Evolutionary conservation across 2,113 vertebrate genomes (phyloP).

Genomic region (Regulus satrapa): DNA sequence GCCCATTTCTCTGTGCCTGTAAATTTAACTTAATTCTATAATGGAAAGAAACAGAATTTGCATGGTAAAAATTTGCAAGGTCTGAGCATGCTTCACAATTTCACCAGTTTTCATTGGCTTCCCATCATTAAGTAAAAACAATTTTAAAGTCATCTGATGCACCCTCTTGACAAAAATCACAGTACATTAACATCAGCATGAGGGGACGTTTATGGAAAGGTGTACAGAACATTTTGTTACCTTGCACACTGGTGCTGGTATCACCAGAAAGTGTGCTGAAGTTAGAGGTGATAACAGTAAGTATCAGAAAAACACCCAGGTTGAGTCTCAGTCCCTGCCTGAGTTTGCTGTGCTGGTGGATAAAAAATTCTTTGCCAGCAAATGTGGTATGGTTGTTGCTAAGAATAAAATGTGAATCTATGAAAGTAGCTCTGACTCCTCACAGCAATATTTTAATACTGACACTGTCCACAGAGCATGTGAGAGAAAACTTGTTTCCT

Average conservation of each 20-base stretch:
- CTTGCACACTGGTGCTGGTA: neutral
- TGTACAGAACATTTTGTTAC: neutral
- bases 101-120: neutral
- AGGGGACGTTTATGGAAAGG: neutral
- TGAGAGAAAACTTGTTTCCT: neutral
- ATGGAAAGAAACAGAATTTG: neutral
- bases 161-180: neutral
- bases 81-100: neutral
- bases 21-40: neutral
- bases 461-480: neutral
- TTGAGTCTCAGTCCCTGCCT: neutral
- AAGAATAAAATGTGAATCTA: neutral
- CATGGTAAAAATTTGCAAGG: neutral
- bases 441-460: neutral
- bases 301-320: neutral
- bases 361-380: neutral
- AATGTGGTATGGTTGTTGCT: neutral
- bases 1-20: neutral
- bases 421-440: neutral
- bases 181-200: neutral
- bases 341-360: neutral
- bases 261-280: rapidly evolving
- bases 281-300: neutral
- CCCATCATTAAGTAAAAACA: neutral
- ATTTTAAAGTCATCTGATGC: neutral